Evolutionary conservation across 2,888 invertebrate species (phyloP), one percentile per base, ranked within the genome.

Genomic region (Hylaea fasciaria): DNA sequence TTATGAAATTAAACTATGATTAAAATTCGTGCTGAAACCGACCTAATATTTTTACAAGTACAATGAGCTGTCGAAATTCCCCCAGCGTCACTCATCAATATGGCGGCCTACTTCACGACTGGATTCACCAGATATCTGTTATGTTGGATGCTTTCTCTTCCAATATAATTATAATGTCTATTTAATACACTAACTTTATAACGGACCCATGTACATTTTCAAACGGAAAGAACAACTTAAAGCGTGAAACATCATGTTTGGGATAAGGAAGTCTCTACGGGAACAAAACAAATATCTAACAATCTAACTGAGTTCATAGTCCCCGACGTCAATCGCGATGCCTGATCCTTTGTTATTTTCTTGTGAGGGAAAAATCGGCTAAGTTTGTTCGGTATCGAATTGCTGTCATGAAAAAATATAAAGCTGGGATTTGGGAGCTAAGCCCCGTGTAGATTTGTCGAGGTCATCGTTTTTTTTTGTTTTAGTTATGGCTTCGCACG

Each of bases 311-410:
- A 65, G 49, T 66, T 66, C 32, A 47, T 17, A 61, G 55, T 66
- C 65, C 65, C 62, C 51, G 48, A 61, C 60, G 64, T 64, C 65
- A 66, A 69, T 67, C 55, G 58, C 48, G 64, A 65, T 49, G 49
- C 54, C 53, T 61, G 64, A 67, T 69, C 65, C 65, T 62, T 66
- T 65, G 64, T 69, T 69, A 62, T 69, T 67, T 65, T 55, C 46
- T 56, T 47, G 48, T 50, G 17, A 47, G 57, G 62, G 62, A 69
- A 67, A 65, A 64, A 64, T 53, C 65, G 54, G 57, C 62, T 60
- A 67, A 66, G 60, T 69, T 68, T 69, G 47, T 16, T 49, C 54
- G 17, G 37, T 51, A 65, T 59, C 57, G 60, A 58, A 64, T 68
- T 29, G 59, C 57, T 53, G 64, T 67, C 64, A 65, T 65, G 60